phyloP scores from a whole-genome alignment of 1,140 invertebrate species.

The Bombus waltoni region DNA sequence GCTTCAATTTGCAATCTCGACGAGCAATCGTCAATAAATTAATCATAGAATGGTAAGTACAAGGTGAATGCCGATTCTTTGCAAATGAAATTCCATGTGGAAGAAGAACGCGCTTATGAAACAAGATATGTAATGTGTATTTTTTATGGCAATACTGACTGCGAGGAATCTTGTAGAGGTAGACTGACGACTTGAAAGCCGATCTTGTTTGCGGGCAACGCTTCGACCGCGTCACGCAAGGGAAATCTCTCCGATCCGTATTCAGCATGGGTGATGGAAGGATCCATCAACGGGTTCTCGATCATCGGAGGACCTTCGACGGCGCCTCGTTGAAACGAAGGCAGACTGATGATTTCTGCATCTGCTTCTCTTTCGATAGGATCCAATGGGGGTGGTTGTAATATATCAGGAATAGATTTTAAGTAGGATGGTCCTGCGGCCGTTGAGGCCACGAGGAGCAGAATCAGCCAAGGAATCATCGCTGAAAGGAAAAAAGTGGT shows the following conservation, averaged over 20 bases:
- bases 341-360: conserved; percentile 55
- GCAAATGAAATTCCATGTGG: neutral
- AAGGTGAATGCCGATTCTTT: neutral
- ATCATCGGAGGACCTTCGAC: conserved; percentile 83
- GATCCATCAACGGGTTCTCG: conserved; percentile 49
- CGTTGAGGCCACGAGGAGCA: conserved; percentile 66
- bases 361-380: conserved; percentile 57
- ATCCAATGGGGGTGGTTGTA: conserved; percentile 45
- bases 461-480: conserved; percentile 43
- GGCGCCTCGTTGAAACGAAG: conserved; percentile 81
- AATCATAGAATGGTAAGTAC: neutral
- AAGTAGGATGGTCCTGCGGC: conserved; percentile 70
- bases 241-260: conserved; percentile 77
- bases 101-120: neutral
- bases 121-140: neutral
- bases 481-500: neutral
- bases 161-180: neutral
- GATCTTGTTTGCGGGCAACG: conserved; percentile 75
- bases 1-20: neutral
- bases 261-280: conserved; percentile 30
- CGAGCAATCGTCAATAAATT: neutral
- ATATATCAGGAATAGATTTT: conserved; percentile 50
- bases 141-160: neutral
- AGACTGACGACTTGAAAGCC: neutral
- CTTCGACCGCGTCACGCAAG: conserved; percentile 85